A percentile compares a stretch with the other conserved stretches of the same genome.
Evolutionary conservation across 2,113 vertebrate genomes (phyloP).

Genomic region (Callocephalon fimbriatum): DNA sequence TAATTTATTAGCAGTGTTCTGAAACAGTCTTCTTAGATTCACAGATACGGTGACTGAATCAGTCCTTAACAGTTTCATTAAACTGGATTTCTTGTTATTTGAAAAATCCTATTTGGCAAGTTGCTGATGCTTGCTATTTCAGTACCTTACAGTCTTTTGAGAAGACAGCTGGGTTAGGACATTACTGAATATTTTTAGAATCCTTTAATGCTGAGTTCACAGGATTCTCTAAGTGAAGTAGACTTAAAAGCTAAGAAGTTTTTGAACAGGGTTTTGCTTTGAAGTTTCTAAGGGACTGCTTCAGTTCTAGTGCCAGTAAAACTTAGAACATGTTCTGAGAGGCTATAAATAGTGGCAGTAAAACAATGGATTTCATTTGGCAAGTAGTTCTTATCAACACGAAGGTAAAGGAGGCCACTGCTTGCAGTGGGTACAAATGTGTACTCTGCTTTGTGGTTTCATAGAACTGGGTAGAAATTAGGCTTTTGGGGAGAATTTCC

Average conservation of each 20-base stretch:
- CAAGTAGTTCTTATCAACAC: neutral
- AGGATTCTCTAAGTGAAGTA: slow-evolving; percentile 29
- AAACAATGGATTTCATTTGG: neutral
- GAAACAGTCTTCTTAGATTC: neutral
- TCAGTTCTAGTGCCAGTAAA: neutral
- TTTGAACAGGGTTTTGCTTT: slow-evolving; percentile 28
- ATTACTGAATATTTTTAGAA: slow-evolving; percentile 67
- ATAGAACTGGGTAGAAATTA: neutral
- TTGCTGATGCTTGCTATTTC: slow-evolving; percentile 57
- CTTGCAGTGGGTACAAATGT: neutral
- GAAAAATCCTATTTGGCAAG: slow-evolving; percentile 22
- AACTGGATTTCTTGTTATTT: slow-evolving; percentile 31
- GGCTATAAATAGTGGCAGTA: neutral
- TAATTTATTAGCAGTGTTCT: neutral
- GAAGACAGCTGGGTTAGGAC: slow-evolving; percentile 54
- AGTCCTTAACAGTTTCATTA: slow-evolving; percentile 29
- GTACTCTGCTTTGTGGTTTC: neutral
- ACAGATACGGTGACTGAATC: neutral
- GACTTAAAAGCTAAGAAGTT: slow-evolving; percentile 39
- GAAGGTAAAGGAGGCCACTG: neutral
- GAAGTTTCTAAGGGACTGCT: neutral
- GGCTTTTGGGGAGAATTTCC: neutral
- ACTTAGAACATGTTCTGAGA: neutral
- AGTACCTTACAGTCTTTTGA: slow-evolving; percentile 18
- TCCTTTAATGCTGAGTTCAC: slow-evolving; percentile 64